phyloP scores from a whole-genome alignment of 2,797 vertebrate species.

The Eospalax fontanierii region DNA sequence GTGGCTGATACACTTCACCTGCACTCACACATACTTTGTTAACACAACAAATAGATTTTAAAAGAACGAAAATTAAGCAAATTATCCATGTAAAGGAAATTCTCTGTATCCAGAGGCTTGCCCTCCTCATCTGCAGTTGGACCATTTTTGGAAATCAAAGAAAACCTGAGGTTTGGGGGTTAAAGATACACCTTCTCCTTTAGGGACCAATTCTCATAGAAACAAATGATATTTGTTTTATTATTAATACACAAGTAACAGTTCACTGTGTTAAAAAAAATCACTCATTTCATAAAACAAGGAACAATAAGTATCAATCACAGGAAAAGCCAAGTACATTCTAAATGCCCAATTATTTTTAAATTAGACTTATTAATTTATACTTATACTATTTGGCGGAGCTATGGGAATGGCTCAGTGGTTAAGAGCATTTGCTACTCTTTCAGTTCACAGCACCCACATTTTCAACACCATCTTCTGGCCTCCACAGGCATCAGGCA shows the following conservation, averaged over 20 bases:
- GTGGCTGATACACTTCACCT: too few relatives aligned
- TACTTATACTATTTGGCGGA: too few relatives aligned
- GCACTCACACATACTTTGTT: background rate
- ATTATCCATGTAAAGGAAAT: background rate
- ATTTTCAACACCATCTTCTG: too few relatives aligned
- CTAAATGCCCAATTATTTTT: conserved; percentile 57
- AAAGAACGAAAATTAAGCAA: background rate
- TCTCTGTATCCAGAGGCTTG: background rate
- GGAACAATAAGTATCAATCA: conserved; percentile 72
- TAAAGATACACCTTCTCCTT: conserved; percentile 7
- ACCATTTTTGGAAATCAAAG: background rate
- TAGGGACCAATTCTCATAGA: conserved; percentile 43
- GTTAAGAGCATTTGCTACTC: too few relatives aligned
- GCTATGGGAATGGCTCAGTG: too few relatives aligned
- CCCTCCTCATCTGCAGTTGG: background rate
- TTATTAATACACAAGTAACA: conserved; percentile 49
- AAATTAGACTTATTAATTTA: conserved; percentile 60
- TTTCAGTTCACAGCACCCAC: too few relatives aligned
- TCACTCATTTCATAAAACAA: conserved; percentile 35
- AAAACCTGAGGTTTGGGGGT: background rate
- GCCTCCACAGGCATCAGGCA: too few relatives aligned
- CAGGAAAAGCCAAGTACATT: conserved; percentile 20
- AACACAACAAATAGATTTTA: background rate
- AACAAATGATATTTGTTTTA: conserved; percentile 49
- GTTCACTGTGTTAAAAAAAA: conserved; percentile 42